These are phyloP conservation scores for Pluvianellus socialis DNA, from an alignment of 2,113 vertebrate genomes.

Conservation along the genomic window DNA sequence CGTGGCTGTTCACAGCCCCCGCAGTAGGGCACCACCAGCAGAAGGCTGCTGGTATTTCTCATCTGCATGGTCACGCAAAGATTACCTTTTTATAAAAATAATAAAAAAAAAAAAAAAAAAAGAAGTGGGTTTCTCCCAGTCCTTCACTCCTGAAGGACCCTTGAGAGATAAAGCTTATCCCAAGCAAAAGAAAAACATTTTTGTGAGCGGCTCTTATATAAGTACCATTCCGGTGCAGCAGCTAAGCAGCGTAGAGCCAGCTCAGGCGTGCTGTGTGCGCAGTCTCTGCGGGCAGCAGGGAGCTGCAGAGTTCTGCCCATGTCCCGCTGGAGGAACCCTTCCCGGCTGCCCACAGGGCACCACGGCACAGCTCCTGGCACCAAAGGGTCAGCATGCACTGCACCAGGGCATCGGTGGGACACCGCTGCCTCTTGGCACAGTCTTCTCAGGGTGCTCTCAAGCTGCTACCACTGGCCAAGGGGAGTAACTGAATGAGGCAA, in stretches of 20 bases:
- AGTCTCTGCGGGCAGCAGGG: fast-evolving
- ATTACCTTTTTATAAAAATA: neutral
- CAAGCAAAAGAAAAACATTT: neutral
- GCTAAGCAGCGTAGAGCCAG: neutral
- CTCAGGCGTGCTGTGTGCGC: fast-evolving
- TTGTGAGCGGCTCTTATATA: neutral
- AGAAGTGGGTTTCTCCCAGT: neutral
- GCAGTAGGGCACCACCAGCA: neutral
- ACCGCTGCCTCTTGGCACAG: fast-evolving
- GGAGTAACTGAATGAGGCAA: neutral
- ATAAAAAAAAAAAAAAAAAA: neutral
- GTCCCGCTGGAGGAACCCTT: neutral
- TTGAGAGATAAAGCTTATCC: neutral
- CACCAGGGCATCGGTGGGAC: neutral
- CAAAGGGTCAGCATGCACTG: fast-evolving
- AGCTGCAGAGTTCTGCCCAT: fast-evolving
- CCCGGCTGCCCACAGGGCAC: neutral
- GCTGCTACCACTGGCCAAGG: neutral
- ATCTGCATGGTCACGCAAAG: neutral
- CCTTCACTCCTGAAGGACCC: neutral
- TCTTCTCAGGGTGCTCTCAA: neutral
- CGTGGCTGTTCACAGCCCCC: fast-evolving
- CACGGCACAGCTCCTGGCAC: neutral
- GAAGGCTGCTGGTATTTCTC: neutral
- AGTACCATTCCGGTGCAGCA: neutral